Evolutionary conservation across 2,888 invertebrate genomes (phyloP).

Genomic region (Oscheius sp.): DNA sequence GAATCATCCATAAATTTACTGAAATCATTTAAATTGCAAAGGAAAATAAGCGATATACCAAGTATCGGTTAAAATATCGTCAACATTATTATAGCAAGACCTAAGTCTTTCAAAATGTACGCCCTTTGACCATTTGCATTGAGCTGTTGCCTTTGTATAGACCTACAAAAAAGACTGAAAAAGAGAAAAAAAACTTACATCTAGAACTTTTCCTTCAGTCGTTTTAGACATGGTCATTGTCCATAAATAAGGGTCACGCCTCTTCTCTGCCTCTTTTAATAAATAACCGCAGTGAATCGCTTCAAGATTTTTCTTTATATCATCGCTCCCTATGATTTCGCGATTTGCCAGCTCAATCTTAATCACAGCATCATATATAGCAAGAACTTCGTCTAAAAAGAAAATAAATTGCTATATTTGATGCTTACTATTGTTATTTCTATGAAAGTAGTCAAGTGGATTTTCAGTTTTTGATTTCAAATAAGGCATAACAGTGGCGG

Average conservation of each 20-base stretch:
- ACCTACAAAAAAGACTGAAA: neutral
- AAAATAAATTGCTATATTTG: neutral
- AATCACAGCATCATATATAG: neutral
- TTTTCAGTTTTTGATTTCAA: neutral
- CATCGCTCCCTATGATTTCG: too few species aligned
- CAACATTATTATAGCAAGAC: too few species aligned
- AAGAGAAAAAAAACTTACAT: neutral
- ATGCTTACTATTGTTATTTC: neutral
- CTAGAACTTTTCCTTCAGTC: neutral
- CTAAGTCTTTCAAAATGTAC: constrained; percentile 9
- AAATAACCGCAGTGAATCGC: neutral
- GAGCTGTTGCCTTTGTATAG: constrained; percentile 5
- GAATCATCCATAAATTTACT: neutral
- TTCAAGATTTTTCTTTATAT: neutral
- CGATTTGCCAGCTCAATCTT: neutral
- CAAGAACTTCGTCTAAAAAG: too few species aligned
- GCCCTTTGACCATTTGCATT: constrained; percentile 10
- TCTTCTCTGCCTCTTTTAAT: neutral
- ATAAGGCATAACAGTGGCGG: neutral
- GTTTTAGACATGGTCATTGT: neutral
- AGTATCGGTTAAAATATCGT: neutral
- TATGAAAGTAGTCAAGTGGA: neutral
- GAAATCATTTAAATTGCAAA: neutral
- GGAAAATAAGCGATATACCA: neutral
- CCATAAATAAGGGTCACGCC: constrained; percentile 9